A percentile compares a stretch with the other conserved stretches of the same genome.
phyloP scores from a whole-genome alignment of 1,140 invertebrate genomes.

The Arctopsyche grandis region DNA sequence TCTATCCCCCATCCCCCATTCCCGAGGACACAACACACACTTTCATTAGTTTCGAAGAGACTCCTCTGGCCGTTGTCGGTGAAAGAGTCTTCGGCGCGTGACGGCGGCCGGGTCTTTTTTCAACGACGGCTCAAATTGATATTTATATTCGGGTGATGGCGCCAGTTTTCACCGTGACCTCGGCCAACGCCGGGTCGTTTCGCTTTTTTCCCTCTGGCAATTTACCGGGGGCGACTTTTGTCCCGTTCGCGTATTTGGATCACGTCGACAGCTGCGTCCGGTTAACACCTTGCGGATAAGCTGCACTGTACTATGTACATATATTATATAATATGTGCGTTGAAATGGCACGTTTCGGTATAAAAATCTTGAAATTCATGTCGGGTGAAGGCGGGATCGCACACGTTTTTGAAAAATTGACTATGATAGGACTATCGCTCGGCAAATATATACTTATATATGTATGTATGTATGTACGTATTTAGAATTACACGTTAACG shows the following conservation, averaged over 20 bases:
- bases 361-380: too few species aligned
- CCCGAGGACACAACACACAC: background rate
- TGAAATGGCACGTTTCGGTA: too few species aligned
- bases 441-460: too few species aligned
- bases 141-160: slow-evolving; percentile 33
- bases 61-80: background rate
- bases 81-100: background rate
- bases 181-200: slow-evolving; percentile 21
- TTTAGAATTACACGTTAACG: too few species aligned
- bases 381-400: too few species aligned
- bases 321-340: background rate
- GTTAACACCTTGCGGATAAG: slow-evolving; percentile 10
- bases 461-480: too few species aligned
- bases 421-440: too few species aligned
- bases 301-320: slow-evolving; percentile 1
- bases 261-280: slow-evolving; percentile 45
- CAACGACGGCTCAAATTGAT: slow-evolving; percentile 28
- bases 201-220: slow-evolving; percentile 13
- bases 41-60: slow-evolving; percentile 12
- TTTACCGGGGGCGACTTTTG: slow-evolving; percentile 17
- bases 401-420: too few species aligned
- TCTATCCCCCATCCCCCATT: too few species aligned
- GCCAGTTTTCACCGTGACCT: slow-evolving; percentile 3
- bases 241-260: slow-evolving; percentile 43
- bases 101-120: slow-evolving; percentile 5